Conservation (phyloP, 64 coral and sea anemone species). For the Montipora sp. region DNA sequence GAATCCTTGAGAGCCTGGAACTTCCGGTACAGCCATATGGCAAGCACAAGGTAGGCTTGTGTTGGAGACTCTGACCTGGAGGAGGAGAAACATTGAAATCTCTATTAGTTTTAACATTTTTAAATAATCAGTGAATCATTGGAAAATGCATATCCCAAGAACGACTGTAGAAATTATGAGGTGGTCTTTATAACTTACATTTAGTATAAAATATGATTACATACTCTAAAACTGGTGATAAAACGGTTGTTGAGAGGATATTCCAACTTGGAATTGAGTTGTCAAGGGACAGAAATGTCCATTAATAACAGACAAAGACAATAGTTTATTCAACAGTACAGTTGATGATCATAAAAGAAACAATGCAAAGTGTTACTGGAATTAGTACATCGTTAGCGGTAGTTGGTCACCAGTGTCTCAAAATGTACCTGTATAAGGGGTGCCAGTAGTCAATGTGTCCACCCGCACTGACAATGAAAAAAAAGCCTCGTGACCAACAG, state of each 20-base stretch:
- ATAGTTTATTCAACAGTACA: too few relatives aligned
- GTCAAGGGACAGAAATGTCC: not conserved
- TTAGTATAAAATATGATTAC: too few relatives aligned
- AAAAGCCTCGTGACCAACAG: constrained; percentile 30
- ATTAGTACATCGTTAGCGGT: not conserved
- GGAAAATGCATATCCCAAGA: not conserved
- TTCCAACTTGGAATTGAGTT: not conserved
- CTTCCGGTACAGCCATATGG: constrained; percentile 3
- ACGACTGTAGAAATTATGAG: too few relatives aligned
- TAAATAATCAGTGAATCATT: not conserved
- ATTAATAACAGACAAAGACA: not conserved
- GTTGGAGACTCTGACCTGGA: constrained; percentile 50
- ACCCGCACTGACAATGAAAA: constrained; percentile 40
- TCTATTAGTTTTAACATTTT: not conserved
- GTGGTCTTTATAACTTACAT: too few relatives aligned
- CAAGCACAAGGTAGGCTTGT: constrained; percentile 8
- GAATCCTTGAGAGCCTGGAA: not conserved
- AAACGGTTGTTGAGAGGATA: too few relatives aligned
- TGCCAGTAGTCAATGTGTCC: constrained; percentile 58
- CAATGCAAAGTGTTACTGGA: too few relatives aligned
- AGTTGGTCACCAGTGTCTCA: not conserved
- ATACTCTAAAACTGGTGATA: too few relatives aligned
- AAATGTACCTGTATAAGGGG: not conserved
- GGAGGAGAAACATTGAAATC: not conserved
- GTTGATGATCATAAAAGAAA: too few relatives aligned